Evolutionary conservation across 2,888 invertebrate species (phyloP), one percentile per base, ranked within the genome.

Genomic region (Prenolepis imparis): DNA sequence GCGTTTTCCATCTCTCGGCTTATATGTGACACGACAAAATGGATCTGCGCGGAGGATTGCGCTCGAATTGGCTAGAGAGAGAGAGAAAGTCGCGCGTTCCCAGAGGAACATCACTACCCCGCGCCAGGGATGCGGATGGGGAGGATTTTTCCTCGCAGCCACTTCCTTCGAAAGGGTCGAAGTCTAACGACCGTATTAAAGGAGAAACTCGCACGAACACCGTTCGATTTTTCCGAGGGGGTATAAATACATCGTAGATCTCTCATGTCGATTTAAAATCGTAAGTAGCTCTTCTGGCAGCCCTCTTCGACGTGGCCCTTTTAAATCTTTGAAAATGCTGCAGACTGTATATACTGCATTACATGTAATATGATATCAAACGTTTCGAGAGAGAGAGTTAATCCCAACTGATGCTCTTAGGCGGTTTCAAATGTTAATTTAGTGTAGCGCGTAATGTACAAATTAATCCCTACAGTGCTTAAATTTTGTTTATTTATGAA

Each of bases 251-350:
- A 4, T 28, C 67, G 41, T 44, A 68, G 15, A 78, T 59, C 15
- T 78, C 41, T 11, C 52, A 21, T n/a, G 39, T 48, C 36, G 21
- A 18, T 21, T 67, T 39, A 59, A 80, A 80, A 80, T 72, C 44
- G 41, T 11, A 44, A 11, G n/a, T 32, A 70, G 6, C 18, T 52
- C 8, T 36, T 18, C 32, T 28, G 12, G 44, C 12, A 8, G 9
- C 8, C 24, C 39, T 24, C 39, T 41, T 15, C 28, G 8, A 44
- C 66, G 41, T 24, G 41, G 8, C 15, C 41, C 24, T 52, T 12
- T 70, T 80, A 36, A 80, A 80, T 80, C 5, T 72, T 72, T 77
- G 36, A 77, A 32, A 57, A 66, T 59, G 21, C 21, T 44, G 44
- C 57, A 44, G 28, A 32, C 32, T 59, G 32, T 67, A 28, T 28